These are phyloP conservation scores for Caenorhabditis becei DNA, from an alignment of 2,888 invertebrate genomes.

Conservation along the genomic window DNA sequence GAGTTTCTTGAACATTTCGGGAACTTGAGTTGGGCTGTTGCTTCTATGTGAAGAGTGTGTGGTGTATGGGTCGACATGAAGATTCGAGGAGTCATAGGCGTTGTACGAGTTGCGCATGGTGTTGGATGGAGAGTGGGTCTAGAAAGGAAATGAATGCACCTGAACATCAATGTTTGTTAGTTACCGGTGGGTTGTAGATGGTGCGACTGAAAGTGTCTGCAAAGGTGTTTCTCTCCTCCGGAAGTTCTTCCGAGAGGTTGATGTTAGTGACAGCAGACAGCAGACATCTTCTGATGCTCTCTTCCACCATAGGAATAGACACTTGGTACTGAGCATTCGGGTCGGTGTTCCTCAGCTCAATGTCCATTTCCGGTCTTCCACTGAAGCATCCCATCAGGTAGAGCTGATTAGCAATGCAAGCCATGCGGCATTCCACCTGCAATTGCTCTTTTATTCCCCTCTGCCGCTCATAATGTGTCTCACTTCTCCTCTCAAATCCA, in stretches of 20 bases:
- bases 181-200: conserved; percentile 63
- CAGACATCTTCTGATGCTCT: conserved; percentile 82
- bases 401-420: conserved; percentile 80
- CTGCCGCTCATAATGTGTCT: conserved; percentile 1
- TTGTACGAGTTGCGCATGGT: conserved; percentile 61
- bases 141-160: background rate
- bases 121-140: conserved; percentile 58
- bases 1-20: conserved; percentile 72
- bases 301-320: conserved; percentile 77
- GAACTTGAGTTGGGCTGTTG: conserved; percentile 57
- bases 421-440: conserved; percentile 79
- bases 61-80: conserved; percentile 48
- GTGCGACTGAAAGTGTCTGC: conserved; percentile 65
- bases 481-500: conserved; percentile 78
- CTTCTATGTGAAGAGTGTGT: conserved; percentile 38
- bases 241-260: conserved; percentile 75
- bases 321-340: conserved; percentile 67
- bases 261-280: conserved; percentile 80
- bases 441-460: conserved; percentile 22
- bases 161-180: background rate
- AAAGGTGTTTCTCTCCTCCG: conserved; percentile 57
- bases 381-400: conserved; percentile 81
- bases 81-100: conserved; percentile 47
- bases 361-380: conserved; percentile 78
- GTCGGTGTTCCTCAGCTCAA: conserved; percentile 74